A percentile compares a stretch with the other conserved stretches of the same genome.
Evolutionary conservation across 2,888 invertebrate species (phyloP).

Genomic region (Ptilodon capucinus): DNA sequence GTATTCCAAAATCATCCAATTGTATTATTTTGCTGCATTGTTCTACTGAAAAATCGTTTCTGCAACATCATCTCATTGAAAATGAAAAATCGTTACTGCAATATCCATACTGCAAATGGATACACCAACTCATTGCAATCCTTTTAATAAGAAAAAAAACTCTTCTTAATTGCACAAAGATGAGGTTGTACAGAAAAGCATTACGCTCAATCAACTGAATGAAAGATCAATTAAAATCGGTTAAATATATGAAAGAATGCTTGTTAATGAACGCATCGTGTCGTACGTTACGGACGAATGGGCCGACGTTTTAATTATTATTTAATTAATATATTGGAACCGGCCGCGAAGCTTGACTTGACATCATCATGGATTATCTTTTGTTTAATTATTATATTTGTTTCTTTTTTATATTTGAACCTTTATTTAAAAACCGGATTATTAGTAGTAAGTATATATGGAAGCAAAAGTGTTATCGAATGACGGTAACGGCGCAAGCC

Average conservation of each 20-base stretch:
- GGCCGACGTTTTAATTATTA: conserved; percentile 50
- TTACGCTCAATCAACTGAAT: conserved; percentile 28
- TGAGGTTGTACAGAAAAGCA: conserved; percentile 22
- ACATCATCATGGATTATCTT: conserved; percentile 12
- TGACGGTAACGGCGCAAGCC: no score
- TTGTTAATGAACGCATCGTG: conserved; percentile 37
- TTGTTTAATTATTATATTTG: no score
- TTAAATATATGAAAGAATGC: conserved; percentile 17
- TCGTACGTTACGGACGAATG: conserved; percentile 20
- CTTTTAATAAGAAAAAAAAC: no score
- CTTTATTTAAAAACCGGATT: no score
- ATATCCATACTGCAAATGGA: neutral
- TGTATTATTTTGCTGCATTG: no score
- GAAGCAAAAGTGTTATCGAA: no score
- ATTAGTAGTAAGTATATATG: no score
- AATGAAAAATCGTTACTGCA: no score
- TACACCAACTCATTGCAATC: neutral
- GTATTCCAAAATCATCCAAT: no score
- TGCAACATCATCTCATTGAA: no score
- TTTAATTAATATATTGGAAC: conserved; percentile 41
- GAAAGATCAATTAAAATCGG: conserved; percentile 31
- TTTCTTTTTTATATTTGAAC: no score
- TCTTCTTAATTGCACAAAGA: conserved; percentile 17
- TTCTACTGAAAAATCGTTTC: no score
- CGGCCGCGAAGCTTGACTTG: conserved; percentile 17